Percentiles rank a stretch among this genome's conserved stretches.
Evolutionary conservation across 2,113 vertebrate species (phyloP).

Genomic region (Verasper variegatus): DNA sequence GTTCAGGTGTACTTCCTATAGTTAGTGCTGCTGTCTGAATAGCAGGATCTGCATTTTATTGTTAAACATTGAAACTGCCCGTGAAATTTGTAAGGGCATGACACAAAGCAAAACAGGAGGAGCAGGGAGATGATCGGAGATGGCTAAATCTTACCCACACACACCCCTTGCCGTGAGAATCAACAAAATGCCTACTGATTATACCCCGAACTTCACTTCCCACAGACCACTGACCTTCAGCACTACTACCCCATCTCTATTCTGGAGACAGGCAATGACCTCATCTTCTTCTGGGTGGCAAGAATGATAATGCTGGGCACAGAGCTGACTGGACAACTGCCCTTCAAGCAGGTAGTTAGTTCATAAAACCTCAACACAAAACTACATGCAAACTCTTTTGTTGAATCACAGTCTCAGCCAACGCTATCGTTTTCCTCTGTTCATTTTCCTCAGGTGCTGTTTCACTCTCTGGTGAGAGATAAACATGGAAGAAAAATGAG

Average conservation of each 20-base stretch:
- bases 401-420: neutral
- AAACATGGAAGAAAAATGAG: conserved; percentile 94
- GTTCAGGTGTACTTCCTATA: too few species aligned
- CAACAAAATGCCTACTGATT: neutral
- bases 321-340: conserved; percentile 87
- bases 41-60: too few species aligned
- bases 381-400: neutral
- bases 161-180: too few species aligned
- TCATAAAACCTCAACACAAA: neutral
- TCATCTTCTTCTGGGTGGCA: conserved; percentile 95
- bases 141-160: too few species aligned
- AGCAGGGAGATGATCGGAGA: too few species aligned
- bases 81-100: too few species aligned
- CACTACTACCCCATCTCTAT: conserved; percentile 90
- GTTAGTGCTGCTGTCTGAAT: too few species aligned
- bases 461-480: conserved; percentile 91
- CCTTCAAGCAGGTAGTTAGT: conserved; percentile 86
- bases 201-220: neutral
- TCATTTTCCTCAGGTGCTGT: conserved; percentile 83
- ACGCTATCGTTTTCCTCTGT: neutral
- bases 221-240: conserved; percentile 85
- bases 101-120: too few species aligned
- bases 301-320: conserved; percentile 92
- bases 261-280: conserved; percentile 92
- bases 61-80: too few species aligned